phyloP scores from a whole-genome alignment of 1,140 invertebrate genomes.

The Mamestra configurata region DNA sequence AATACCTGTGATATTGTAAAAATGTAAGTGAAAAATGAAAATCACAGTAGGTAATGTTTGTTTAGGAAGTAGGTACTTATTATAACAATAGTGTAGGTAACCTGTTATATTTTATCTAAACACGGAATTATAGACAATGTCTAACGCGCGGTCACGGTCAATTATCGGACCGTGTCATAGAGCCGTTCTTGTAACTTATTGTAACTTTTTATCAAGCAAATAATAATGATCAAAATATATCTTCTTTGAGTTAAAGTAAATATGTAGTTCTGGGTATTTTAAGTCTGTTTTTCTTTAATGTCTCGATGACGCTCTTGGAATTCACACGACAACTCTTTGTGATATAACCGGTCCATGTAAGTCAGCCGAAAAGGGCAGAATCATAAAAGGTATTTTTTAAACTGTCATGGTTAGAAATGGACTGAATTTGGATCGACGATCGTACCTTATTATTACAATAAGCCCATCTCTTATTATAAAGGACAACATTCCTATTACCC shows the following conservation, averaged over 20 bases:
- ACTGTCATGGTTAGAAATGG: no score
- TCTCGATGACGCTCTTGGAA: not conserved
- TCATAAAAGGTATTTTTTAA: no score
- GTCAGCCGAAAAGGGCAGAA: no score
- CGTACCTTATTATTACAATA: no score
- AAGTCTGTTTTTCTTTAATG: conserved; percentile 19
- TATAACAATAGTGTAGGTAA: conserved; percentile 37
- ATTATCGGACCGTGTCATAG: conserved; percentile 65
- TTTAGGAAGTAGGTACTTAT: conserved; percentile 12
- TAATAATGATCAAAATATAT: conserved; percentile 43
- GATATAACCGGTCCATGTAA: not conserved
- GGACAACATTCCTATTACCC: no score
- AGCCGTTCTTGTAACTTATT: conserved; percentile 54
- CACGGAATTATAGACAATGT: conserved; percentile 61
- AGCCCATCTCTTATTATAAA: no score
- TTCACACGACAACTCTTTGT: not conserved
- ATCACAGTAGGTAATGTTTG: not conserved
- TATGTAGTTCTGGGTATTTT: conserved; percentile 16
- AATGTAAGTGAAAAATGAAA: not conserved
- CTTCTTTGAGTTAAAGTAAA: conserved; percentile 27
- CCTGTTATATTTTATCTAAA: conserved; percentile 53
- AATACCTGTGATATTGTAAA: not conserved
- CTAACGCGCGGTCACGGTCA: conserved; percentile 65
- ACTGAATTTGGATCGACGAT: no score
- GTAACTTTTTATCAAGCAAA: conserved; percentile 59